Base-by-base conservation (phyloP, 1,140 invertebrate genomes). In the Papilio xuthus region DNA sequence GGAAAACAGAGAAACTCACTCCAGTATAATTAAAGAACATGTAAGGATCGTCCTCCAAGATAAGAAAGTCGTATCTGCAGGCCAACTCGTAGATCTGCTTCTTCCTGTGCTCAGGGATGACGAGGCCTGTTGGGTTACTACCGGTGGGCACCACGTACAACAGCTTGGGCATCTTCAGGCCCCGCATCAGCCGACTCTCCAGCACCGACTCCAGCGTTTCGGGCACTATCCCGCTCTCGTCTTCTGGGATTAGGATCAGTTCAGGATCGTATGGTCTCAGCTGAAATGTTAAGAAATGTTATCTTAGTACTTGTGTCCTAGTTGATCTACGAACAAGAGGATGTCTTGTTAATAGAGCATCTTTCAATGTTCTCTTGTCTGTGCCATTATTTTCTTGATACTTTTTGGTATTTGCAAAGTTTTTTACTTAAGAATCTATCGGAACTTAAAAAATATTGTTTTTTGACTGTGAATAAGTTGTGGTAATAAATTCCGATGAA, bases 11-110 rank as follows among this genome's bases (percentile, higher is more conserved):
- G 32, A 74, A 37, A 82, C 92, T 93, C 76, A 95, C 94, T 28
- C 94, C 94, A 78, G 90, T 92, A 88, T 96, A 97, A 86, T 97
- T 96, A 82, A 97, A 91, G 87, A 96, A 97, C 87, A 96, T 97
- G 86, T 97, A 98, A 2, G 97, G 96, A 94, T 97, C 97, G 86
- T 98, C 97, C 88, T 98, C 97, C 0, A 98, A 85, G 77, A 98
- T 97, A 0, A 98, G 83, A 41, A 98, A 95, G 93, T 97, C 95
- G 88, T 97, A 97, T 85, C 96, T 94, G 88, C 96, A 96, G 26
- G 96, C 96, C 82, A 97, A 95, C 81, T 95, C 94, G 85, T 98
- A 98, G 44, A 97, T 96, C 89, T 96, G 94, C 78, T 95, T 94
- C 70, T 96, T 95, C 79, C 97, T 94, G 32, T 96, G 94, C n/a